Base-by-base conservation (phyloP, 1,140 invertebrate genomes). In the Ectropis grisescens region DNA sequence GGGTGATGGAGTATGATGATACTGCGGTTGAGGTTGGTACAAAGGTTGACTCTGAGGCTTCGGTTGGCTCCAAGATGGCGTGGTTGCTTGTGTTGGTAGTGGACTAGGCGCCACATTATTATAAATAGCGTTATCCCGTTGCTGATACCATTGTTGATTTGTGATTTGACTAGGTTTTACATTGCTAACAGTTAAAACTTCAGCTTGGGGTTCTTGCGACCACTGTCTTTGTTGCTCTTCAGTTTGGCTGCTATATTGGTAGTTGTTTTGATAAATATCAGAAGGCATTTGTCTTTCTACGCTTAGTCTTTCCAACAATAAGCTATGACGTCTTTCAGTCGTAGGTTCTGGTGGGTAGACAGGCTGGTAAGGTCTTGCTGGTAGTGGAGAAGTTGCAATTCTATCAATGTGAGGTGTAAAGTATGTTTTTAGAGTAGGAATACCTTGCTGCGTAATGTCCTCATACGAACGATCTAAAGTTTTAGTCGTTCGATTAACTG, bases 81-180 rank as follows among this genome's bases (percentile, higher is more conserved):
- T n/a, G 10, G 47, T 12, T 19, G 47, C 15, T 11, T 37, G 35
- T 29, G 47, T 12, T 19, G 47, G 22, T 11, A 37, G 35, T 29
- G 57, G 45, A 15, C 41, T 45, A 19, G 50, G 31, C 8, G 52
- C 38, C 10, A 56, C 42, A 35, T 62, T 64, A 43, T 67, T 72
- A 27, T 58, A 62, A 33, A 53, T 42, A 11, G 47, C 31, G 35
- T 67, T 65, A 14, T 45, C 58, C 10, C 32, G 58, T 22, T 76
- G 60, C 42, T 80, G 68, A 41, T 78, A 81, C 76, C 76, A 81
- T 37, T 78, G 70, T 16, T 68, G 62, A 15, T 81, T 78, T 43
- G 58, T 72, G 27, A 81, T 74, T 13, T 50, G 49, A 39, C 76
- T 81, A 1, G 76, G 76, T 37, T 81, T 81, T 0, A 81, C 69